phyloP scores from a whole-genome alignment of 2,797 vertebrate species.

The Acanthopagrus latus region DNA sequence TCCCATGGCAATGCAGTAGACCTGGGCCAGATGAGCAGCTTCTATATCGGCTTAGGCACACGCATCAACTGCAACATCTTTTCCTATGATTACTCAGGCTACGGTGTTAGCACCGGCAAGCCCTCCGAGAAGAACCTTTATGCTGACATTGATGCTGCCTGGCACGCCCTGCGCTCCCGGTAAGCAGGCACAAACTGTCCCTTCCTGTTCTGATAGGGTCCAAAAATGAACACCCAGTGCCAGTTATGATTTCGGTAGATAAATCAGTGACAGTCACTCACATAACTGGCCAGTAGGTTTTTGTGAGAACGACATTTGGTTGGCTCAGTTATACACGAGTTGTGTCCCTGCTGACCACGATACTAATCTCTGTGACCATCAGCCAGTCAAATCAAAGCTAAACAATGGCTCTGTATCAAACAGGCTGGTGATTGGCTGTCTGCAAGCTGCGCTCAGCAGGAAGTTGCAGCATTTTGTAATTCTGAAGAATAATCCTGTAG shows the following conservation, averaged over 20 bases:
- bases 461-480: constrained; percentile 19
- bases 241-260: constrained; percentile 2
- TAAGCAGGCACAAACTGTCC: constrained; percentile 63
- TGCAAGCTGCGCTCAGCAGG: constrained; percentile 17
- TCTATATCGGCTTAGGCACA: constrained; percentile 96
- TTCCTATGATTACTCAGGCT: constrained; percentile 98
- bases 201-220: not conserved
- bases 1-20: constrained; percentile 98
- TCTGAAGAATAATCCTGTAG: constrained; percentile 9
- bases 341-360: constrained; percentile 18
- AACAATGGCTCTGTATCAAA: constrained; percentile 41
- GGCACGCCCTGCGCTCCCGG: constrained; percentile 96
- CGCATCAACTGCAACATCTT: constrained; percentile 99
- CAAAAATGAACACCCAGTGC: constrained; percentile 25
- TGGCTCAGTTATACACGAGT: constrained; percentile 17
- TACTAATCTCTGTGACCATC: constrained; percentile 17
- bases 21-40: constrained; percentile 99
- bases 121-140: constrained; percentile 98
- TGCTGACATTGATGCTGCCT: constrained; percentile 95
- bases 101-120: constrained; percentile 94
- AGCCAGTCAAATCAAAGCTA: constrained; percentile 37
- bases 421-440: constrained; percentile 21
- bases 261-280: not conserved
- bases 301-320: constrained; percentile 38
- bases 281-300: constrained; percentile 24